A percentile compares a stretch with the other conserved stretches of the same genome.
phyloP scores from a whole-genome alignment of 2,113 vertebrate species.

The Herpetotheres cachinnans region DNA sequence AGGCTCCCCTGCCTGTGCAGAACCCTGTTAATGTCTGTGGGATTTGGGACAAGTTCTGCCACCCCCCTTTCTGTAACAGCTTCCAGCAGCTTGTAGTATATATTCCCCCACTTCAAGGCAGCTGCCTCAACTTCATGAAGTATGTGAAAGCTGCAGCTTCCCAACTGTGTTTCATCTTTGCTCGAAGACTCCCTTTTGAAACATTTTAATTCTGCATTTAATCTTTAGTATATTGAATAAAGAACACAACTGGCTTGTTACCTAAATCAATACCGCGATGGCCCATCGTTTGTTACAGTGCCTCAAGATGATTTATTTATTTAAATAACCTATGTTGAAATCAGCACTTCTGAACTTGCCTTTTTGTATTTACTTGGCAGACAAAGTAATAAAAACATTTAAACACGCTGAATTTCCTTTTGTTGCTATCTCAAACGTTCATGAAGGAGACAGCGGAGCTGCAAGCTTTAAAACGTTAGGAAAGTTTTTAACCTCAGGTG shows the following conservation, averaged over 20 bases:
- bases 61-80: background rate
- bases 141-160: background rate
- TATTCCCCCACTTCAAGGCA: background rate
- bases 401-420: background rate
- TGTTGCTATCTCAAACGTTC: background rate
- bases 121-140: background rate
- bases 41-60: background rate
- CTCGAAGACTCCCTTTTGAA: background rate
- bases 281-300: background rate
- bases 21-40: background rate
- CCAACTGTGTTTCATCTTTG: background rate
- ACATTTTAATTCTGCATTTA: background rate
- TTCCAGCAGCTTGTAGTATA: background rate
- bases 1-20: background rate
- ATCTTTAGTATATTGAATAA: background rate
- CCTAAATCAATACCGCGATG: background rate
- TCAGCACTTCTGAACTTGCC: background rate
- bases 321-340: background rate
- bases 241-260: background rate
- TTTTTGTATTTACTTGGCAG: background rate
- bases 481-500: background rate
- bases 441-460: background rate
- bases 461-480: background rate
- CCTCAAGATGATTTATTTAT: background rate
- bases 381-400: background rate